Evolutionary conservation across 2,113 vertebrate species (phyloP), one percentile per base, ranked within the genome.

Genomic region (Aramus guarauna): DNA sequence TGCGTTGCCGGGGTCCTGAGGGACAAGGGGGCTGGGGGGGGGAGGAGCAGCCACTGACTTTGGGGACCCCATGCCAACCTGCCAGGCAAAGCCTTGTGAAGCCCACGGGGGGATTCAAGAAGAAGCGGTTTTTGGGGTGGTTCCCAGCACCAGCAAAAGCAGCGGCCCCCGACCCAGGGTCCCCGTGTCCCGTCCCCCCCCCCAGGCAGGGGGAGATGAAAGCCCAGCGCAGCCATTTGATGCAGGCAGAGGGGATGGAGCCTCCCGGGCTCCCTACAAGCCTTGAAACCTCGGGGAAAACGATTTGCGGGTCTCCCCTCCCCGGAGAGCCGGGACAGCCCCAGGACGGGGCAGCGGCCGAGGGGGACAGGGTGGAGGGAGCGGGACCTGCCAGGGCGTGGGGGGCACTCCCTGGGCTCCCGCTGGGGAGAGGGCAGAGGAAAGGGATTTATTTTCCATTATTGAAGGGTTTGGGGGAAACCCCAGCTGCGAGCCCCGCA

Each of bases 221-320:
- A 41, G 6, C 18, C 68, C 0, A 0, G 7, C 3, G 2, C 1
- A 6, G 13, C 0, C 4, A n/a, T 29, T 0, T 18, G 22, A 1
- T 63, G 80, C 64, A 45, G 50, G 17, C 43, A 9, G 16, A 6
- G 52, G 15, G 24, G 36, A 9, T 3, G 9, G 58, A 55, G 48
- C 27, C n/a, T 43, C 53, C 7, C 4, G 2, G 36, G 56, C 26
- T 66, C 20, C 73, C 22, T 9, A 2, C 0, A 4, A 78, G 14
- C 45, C 52, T 19, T 4, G 7, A 67, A 60, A 48, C 73, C 36
- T 45, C 18, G 5, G 53, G n/a, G 39, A 68, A 37, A 67, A 7
- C 3, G 4, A 45, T 3, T 1, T 47, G 20, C 6, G 12, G 53
- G 20, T 52, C 41, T 45, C 29, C 22, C 12, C 17, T 29, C 22